These are phyloP conservation scores for Pogonomyrmex californicus DNA, from an alignment of 1,140 invertebrate genomes.

Conservation along the genomic window DNA sequence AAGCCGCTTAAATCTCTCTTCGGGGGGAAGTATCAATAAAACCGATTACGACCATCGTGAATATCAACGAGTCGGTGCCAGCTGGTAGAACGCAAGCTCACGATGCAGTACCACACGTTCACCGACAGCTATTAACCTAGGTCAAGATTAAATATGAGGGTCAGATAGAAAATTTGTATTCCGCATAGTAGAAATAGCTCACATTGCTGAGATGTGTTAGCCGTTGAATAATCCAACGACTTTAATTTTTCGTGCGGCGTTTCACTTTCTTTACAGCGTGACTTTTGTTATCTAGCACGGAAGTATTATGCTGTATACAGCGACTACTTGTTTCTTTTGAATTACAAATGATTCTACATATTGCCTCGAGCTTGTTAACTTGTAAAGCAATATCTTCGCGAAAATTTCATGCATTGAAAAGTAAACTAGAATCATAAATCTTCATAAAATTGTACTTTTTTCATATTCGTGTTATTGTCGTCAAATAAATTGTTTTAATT, in stretches of 20 bases:
- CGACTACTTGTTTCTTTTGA: conserved; percentile 7
- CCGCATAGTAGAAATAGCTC: background rate
- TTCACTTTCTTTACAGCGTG: background rate
- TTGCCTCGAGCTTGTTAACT: background rate
- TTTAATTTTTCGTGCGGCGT: conserved; percentile 35
- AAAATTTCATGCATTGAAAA: background rate
- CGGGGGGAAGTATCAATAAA: conserved; percentile 71
- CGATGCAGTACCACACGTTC: conserved; percentile 1
- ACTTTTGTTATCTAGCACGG: background rate
- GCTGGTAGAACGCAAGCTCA: background rate
- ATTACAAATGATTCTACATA: conserved; percentile 44
- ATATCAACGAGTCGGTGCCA: conserved; percentile 59
- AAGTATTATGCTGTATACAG: conserved; percentile 11
- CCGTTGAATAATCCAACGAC: conserved; percentile 37
- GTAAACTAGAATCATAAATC: background rate
- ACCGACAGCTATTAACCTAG: conserved; percentile 41
- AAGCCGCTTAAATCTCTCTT: conserved; percentile 50
- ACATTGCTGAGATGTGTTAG: conserved; percentile 21
- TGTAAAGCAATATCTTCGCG: background rate
- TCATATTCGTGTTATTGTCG: background rate
- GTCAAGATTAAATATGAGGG: conserved; percentile 52
- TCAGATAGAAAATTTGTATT: conserved; percentile 43
- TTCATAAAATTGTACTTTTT: background rate
- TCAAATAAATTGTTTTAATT: conserved; percentile 10
- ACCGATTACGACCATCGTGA: conserved; percentile 56